These are phyloP conservation scores for Agrochola lota DNA, from an alignment of 2,888 invertebrate species.

Conservation along the genomic window DNA sequence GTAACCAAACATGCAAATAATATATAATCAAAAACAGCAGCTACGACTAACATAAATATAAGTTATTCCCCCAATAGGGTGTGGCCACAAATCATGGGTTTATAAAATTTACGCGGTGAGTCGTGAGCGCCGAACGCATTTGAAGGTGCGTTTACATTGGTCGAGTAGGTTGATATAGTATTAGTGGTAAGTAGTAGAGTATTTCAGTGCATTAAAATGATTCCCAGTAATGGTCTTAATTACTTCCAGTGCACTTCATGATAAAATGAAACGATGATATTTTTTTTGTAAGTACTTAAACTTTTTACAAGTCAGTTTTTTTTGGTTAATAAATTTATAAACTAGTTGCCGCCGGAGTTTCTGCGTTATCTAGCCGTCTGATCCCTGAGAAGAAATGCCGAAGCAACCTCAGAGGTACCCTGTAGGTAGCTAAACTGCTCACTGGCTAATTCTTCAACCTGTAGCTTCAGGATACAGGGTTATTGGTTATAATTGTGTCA, in stretches of 20 bases:
- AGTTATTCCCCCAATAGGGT: constrained; percentile 46
- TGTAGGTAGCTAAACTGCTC: neutral
- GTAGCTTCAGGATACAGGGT: neutral
- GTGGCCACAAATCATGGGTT: constrained; percentile 68
- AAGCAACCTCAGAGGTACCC: neutral
- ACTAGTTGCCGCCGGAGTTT: neutral
- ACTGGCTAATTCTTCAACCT: neutral
- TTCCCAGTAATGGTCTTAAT: neutral
- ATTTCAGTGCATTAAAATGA: neutral
- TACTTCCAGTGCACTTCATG: neutral
- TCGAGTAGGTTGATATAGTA: neutral
- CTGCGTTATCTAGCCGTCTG: neutral
- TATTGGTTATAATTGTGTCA: too few species aligned
- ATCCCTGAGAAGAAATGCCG: neutral
- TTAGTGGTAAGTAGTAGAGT: neutral
- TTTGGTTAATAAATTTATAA: neutral
- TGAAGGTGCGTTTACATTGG: constrained; percentile 18
- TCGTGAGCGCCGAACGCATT: constrained; percentile 12
- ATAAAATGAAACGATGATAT: neutral
- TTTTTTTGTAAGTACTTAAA: too few species aligned
- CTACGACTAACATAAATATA: constrained; percentile 13
- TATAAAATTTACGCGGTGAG: constrained; percentile 58
- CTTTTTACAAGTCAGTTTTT: neutral
- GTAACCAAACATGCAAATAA: constrained; percentile 9
- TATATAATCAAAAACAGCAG: constrained; percentile 6